Percentiles rank a stretch among this genome's conserved stretches.
Conservation (phyloP, 2,888 invertebrate species). For the Heteropelma amictum region DNA sequence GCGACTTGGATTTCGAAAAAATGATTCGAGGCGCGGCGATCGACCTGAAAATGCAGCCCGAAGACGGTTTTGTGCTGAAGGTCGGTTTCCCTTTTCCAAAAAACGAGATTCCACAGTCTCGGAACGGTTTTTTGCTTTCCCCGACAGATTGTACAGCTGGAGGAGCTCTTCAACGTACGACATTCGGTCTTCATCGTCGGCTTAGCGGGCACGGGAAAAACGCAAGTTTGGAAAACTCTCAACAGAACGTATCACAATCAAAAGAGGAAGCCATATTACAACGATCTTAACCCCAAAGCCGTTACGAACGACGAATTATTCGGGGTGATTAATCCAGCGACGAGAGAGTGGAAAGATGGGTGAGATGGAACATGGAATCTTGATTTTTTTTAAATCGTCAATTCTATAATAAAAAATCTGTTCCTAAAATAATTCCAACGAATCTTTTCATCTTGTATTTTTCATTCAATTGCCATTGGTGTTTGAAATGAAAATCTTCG, state of each 20-base stretch:
- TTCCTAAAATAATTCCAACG: no score
- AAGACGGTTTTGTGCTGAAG: constrained; percentile 92
- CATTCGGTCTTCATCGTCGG: constrained; percentile 95
- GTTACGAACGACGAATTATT: constrained; percentile 97
- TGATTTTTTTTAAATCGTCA: background rate
- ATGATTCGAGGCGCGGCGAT: constrained; percentile 87
- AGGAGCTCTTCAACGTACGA: constrained; percentile 94
- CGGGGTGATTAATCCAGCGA: constrained; percentile 95
- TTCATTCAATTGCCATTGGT: no score
- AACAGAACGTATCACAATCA: constrained; percentile 90
- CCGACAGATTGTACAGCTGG: constrained; percentile 90
- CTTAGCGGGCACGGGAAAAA: constrained; percentile 94
- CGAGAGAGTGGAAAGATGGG: constrained; percentile 94
- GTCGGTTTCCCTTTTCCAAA: constrained; percentile 73
- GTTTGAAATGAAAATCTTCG: no score
- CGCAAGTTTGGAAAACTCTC: constrained; percentile 95
- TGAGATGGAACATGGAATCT: constrained; percentile 47
- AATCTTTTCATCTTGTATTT: no score
- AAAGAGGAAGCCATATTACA: constrained; percentile 89
- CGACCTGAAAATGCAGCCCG: constrained; percentile 92
- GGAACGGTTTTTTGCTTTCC: no score
- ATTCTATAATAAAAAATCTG: background rate
- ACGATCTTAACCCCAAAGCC: constrained; percentile 97
- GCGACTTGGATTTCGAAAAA: constrained; percentile 91
- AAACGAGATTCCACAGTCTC: constrained; percentile 18